Conservation (phyloP, 2,797 vertebrate genomes). For the Pteropus rufus region DNA sequence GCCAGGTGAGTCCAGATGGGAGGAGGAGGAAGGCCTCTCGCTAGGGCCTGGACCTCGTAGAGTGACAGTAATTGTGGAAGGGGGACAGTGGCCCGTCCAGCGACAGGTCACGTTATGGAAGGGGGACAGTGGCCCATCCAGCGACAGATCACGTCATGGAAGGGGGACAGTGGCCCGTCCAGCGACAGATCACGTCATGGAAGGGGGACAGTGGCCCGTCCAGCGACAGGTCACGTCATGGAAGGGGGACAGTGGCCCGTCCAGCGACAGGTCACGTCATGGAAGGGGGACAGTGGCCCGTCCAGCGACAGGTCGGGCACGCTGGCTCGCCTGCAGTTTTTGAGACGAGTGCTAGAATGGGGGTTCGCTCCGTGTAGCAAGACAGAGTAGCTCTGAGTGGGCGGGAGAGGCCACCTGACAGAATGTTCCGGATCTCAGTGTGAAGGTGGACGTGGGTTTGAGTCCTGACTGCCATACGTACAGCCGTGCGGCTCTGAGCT, state of each 20-base stretch:
- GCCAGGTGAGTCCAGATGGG: background rate
- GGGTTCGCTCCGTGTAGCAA: background rate
- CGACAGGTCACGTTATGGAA: too few species aligned
- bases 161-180: too few species aligned
- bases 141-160: too few species aligned
- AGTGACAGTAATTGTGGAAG: background rate
- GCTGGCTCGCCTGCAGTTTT: background rate
- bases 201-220: accelerated
- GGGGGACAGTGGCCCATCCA: too few species aligned
- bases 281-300: background rate
- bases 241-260: accelerated
- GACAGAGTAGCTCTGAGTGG: background rate
- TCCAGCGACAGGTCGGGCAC: background rate
- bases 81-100: too few species aligned
- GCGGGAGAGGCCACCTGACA: background rate
- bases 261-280: accelerated
- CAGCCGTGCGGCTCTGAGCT: background rate
- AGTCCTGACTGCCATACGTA: background rate
- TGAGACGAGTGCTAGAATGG: background rate
- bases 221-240: accelerated
- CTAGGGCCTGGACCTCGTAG: background rate
- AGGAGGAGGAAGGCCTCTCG: background rate
- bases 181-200: too few species aligned
- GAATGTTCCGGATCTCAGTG: background rate
- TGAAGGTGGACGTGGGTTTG: background rate